Conservation (phyloP, 2,797 vertebrate species). For the Clarias fuscus region DNA sequence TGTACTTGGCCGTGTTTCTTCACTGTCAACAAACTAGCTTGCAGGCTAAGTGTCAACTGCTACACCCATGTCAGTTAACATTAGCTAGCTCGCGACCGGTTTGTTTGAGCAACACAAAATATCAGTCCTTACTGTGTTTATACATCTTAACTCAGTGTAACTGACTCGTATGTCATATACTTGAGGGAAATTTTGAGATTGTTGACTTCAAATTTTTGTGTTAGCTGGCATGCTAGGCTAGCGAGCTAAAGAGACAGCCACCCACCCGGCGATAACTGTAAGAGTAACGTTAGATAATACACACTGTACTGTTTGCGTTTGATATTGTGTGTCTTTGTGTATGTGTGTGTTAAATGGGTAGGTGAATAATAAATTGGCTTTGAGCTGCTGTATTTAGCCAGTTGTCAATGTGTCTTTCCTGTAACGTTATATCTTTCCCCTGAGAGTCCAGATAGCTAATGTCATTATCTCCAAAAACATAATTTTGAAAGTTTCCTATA, state of each 20-base stretch:
- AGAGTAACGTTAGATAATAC: neutral
- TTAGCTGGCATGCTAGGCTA: neutral
- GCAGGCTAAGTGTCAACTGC: neutral
- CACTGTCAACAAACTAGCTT: conserved; percentile 26
- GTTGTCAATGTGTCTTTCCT: neutral
- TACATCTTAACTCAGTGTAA: neutral
- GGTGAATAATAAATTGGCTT: neutral
- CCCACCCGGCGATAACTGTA: neutral
- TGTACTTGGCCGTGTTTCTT: conserved; percentile 11
- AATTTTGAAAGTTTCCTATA: neutral
- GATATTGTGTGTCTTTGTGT: neutral
- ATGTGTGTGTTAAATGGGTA: neutral
- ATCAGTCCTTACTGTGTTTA: neutral
- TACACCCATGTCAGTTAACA: neutral
- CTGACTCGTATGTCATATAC: neutral
- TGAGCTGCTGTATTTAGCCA: neutral
- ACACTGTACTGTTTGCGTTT: neutral
- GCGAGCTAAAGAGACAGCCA: neutral
- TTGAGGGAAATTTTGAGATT: neutral
- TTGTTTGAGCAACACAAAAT: neutral
- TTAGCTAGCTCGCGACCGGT: neutral
- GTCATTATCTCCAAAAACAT: neutral
- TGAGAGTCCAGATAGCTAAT: neutral
- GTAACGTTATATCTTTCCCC: neutral
- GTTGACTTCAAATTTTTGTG: neutral